Conservation (phyloP, 2,797 vertebrate species). For the Semotilus atromaculatus region DNA sequence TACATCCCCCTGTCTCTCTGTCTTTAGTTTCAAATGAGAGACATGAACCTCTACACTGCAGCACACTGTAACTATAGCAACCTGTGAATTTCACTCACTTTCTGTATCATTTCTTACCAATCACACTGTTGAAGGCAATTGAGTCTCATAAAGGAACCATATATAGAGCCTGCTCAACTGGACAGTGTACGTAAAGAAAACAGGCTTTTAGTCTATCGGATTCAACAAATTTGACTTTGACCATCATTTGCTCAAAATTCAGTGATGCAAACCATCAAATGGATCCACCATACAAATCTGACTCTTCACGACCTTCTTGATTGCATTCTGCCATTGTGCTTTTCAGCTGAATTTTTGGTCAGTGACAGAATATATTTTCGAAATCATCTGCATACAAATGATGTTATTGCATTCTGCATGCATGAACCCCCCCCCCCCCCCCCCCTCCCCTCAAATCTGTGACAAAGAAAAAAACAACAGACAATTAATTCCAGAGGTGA, state of each 20-base stretch:
- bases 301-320: neutral
- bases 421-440: neutral
- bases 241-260: neutral
- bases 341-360: neutral
- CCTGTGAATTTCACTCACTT: slow-evolving; percentile 63
- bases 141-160: slow-evolving; percentile 56
- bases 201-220: neutral
- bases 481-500: slow-evolving; percentile 9
- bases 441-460: neutral
- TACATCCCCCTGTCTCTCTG: slow-evolving; percentile 28
- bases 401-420: slow-evolving; percentile 18
- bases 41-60: slow-evolving; percentile 57
- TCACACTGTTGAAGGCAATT: slow-evolving; percentile 51
- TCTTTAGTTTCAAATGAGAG: slow-evolving; percentile 51
- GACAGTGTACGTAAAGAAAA: slow-evolving; percentile 33
- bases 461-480: neutral
- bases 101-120: slow-evolving; percentile 58
- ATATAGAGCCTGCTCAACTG: slow-evolving; percentile 54
- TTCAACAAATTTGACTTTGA: neutral
- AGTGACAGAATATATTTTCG: neutral
- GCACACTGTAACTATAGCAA: slow-evolving; percentile 73
- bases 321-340: neutral
- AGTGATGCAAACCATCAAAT: neutral
- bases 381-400: slow-evolving; percentile 38
- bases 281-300: neutral